Evolutionary conservation across 2,113 vertebrate species (phyloP).

Genomic region (Excalfactoria chinensis): DNA sequence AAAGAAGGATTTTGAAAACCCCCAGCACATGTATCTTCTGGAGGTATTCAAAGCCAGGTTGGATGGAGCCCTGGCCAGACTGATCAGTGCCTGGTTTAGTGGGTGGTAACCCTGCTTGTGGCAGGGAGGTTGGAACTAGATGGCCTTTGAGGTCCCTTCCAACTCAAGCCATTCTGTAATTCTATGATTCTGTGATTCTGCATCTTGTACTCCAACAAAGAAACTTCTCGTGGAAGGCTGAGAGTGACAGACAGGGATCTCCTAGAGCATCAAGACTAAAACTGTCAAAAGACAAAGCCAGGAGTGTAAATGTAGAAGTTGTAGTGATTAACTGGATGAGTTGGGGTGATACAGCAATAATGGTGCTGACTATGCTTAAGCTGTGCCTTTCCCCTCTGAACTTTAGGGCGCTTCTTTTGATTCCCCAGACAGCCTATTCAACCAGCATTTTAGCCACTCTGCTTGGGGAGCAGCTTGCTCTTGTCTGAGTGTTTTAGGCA

Average conservation of each 20-base stretch:
- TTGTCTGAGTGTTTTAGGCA: neutral
- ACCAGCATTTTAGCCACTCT: neutral
- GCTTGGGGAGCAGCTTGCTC: neutral
- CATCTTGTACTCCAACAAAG: neutral
- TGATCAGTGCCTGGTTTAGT: no score
- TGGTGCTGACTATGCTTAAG: neutral
- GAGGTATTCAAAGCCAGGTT: no score
- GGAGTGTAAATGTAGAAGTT: neutral
- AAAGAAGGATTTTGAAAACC: rapidly evolving
- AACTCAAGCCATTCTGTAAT: no score
- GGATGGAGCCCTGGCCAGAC: no score
- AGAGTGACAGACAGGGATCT: neutral
- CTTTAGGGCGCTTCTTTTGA: neutral
- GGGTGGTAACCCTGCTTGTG: no score
- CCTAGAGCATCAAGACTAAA: neutral
- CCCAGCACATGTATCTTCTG: rapidly evolving
- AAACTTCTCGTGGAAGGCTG: neutral
- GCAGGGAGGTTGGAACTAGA: no score
- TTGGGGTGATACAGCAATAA: neutral
- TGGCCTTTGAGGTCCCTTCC: no score
- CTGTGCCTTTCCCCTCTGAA: neutral
- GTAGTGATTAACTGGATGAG: neutral
- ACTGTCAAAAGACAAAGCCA: neutral
- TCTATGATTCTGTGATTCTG: neutral
- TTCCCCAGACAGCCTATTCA: neutral